Base-by-base conservation (phyloP, 2,888 invertebrate genomes). In the Choreutis nemorana region DNA sequence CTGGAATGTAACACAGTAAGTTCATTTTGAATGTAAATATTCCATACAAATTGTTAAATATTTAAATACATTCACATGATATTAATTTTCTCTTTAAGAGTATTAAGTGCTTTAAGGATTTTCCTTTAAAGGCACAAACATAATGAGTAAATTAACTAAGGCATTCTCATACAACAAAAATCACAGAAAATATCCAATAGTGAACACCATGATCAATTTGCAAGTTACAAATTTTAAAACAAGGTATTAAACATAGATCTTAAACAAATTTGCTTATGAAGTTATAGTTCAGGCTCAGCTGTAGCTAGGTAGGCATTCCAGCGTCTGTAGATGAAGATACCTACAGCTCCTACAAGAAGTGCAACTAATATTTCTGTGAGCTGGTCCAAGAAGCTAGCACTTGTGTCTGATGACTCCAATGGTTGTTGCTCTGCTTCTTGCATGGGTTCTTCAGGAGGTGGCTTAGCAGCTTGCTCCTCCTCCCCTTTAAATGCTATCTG, bases 401-500 rank as follows among this genome's bases (percentile, higher is more conserved):
- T 56, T 2, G 62, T 41, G 34, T 73, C 75, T 3, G 67, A 47
- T 6, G 75, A 75, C 34, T 73, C 73, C 36, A 75, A 37, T 11
- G 61, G 53, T 27, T 59, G 66, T 14, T 60, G 46, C 28, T 67
- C 66, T 3, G 10, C 45, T 36, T 72, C 72, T 36, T 42, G 56
- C 2, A 48, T 45, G 10, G 61, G 55, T 32, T 73, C 75, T 32
- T 63, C 65, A 14, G 34, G 37, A 2, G 57, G 44, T 5, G 59
- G 57, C 35, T 67, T 72, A 3, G 61, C 45, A 26, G 59, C 42
- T 34, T 72, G 70, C 28, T 72, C 75, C 23, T 78, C 78, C 42
- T 79, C 79, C 12, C 66, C 78, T 58, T 79, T 79, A 34, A 80
- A 73, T 37, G 79, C 78, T 47, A 80, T 79, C 46, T 80, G 79